Conservation (phyloP, 2,888 invertebrate species). For the Fragum whitleyi region DNA sequence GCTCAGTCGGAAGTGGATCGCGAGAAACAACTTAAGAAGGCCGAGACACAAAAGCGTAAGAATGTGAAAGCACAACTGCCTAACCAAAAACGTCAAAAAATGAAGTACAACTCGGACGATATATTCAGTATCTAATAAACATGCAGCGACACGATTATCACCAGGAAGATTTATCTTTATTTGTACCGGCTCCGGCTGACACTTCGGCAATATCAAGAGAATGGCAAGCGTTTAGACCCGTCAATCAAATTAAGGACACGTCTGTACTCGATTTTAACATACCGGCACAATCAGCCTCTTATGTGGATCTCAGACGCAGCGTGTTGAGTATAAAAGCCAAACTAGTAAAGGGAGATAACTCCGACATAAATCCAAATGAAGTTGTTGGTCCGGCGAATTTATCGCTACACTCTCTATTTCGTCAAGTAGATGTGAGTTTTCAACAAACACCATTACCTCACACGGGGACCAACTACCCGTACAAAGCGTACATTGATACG, state of each 20-base stretch:
- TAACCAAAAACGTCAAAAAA: neutral
- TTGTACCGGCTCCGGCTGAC: slow-evolving; percentile 31
- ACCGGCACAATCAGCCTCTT: slow-evolving; percentile 36
- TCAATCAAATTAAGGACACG: slow-evolving; percentile 37
- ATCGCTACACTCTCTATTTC: slow-evolving; percentile 46
- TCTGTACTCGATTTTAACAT: slow-evolving; percentile 49
- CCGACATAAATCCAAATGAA: neutral
- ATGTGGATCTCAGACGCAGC: slow-evolving; percentile 53
- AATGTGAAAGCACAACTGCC: neutral
- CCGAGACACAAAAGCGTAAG: slow-evolving; percentile 12
- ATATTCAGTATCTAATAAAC: neutral
- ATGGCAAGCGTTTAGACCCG: slow-evolving; percentile 49
- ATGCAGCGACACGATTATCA: slow-evolving; percentile 23
- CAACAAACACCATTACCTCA: slow-evolving; percentile 39
- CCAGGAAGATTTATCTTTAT: slow-evolving; percentile 33
- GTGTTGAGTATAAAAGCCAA: slow-evolving; percentile 35
- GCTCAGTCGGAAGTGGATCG: slow-evolving; percentile 38
- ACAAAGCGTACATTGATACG: slow-evolving; percentile 64
- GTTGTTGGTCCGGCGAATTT: slow-evolving; percentile 26
- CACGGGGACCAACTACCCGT: slow-evolving; percentile 55
- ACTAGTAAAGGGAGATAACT: slow-evolving; percentile 24
- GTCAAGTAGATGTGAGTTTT: slow-evolving; percentile 46
- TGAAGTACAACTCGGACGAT: neutral
- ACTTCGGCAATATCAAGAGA: slow-evolving; percentile 23
- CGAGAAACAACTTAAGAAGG: slow-evolving; percentile 32